Conservation (phyloP, 2,888 invertebrate genomes). For the Cantharis flavilabris region DNA sequence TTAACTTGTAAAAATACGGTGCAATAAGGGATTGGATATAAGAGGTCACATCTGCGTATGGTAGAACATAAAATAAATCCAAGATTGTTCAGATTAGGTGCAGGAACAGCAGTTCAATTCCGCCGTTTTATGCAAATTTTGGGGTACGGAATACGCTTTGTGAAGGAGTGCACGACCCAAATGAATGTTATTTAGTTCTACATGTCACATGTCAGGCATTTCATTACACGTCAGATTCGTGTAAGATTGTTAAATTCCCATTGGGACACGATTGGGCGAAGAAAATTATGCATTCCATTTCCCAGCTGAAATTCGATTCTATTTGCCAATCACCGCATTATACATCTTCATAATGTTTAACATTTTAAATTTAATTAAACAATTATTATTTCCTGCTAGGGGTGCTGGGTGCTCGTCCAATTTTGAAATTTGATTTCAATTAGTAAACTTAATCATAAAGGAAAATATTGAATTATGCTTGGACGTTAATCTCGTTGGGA, state of each 20-base stretch:
- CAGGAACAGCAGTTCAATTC: conserved; percentile 43
- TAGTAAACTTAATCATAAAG: neutral
- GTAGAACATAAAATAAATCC: conserved; percentile 49
- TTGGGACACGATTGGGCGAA: conserved; percentile 45
- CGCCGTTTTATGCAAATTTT: conserved; percentile 47
- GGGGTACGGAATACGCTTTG: conserved; percentile 32
- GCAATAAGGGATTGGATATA: conserved; percentile 15
- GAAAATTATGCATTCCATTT: conserved; percentile 44
- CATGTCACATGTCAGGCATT: conserved; percentile 51
- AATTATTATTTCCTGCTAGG: neutral
- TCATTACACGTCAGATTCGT: conserved; percentile 50
- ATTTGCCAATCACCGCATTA: neutral
- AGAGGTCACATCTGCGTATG: conserved; percentile 42
- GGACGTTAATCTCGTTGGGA: neutral
- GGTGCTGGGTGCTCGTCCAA: neutral
- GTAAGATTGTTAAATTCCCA: conserved; percentile 49
- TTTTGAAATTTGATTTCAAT: neutral
- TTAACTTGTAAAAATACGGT: conserved; percentile 14
- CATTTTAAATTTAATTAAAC: neutral
- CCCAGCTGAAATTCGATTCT: conserved; percentile 21
- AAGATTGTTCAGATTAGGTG: conserved; percentile 41
- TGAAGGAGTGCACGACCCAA: conserved; percentile 40
- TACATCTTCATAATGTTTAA: neutral
- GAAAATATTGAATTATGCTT: neutral
- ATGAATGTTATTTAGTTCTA: conserved; percentile 51